phyloP scores from a whole-genome alignment of 1,140 invertebrate genomes.

The Lucilia cuprina region DNA sequence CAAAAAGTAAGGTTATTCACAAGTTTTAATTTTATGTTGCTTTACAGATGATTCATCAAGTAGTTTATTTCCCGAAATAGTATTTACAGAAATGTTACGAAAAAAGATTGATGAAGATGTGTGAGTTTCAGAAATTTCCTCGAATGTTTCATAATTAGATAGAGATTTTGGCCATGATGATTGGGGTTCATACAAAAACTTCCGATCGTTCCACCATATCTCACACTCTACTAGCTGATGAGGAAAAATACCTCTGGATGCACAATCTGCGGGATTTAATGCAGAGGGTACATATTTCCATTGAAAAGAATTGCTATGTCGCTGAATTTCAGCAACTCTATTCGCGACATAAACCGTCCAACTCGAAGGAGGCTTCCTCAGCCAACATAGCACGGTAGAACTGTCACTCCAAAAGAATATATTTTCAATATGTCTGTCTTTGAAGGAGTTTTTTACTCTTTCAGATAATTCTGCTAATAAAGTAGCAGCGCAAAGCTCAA shows the following conservation, averaged over 20 bases:
- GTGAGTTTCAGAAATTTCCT: neutral
- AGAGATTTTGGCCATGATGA: neutral
- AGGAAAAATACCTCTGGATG: neutral
- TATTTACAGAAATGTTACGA: neutral
- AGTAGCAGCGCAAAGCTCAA: constrained; percentile 48
- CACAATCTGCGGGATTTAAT: constrained; percentile 23
- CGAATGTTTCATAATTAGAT: neutral
- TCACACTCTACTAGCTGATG: neutral
- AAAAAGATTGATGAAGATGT: neutral
- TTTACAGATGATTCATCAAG: no score
- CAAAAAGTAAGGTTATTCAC: neutral
- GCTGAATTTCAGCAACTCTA: no score
- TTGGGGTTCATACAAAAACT: neutral
- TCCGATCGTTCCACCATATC: neutral
- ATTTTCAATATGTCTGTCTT: neutral
- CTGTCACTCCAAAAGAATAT: neutral
- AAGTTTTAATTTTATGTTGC: no score
- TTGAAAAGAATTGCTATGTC: neutral
- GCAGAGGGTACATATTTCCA: constrained; percentile 10
- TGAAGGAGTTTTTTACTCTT: neutral
- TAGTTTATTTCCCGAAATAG: no score
- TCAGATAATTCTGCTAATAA: constrained; percentile 29
- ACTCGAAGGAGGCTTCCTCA: neutral
- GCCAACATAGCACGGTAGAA: neutral
- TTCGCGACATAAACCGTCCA: no score